phyloP scores from a whole-genome alignment of 2,888 invertebrate species.

The Heliconius charithonia region DNA sequence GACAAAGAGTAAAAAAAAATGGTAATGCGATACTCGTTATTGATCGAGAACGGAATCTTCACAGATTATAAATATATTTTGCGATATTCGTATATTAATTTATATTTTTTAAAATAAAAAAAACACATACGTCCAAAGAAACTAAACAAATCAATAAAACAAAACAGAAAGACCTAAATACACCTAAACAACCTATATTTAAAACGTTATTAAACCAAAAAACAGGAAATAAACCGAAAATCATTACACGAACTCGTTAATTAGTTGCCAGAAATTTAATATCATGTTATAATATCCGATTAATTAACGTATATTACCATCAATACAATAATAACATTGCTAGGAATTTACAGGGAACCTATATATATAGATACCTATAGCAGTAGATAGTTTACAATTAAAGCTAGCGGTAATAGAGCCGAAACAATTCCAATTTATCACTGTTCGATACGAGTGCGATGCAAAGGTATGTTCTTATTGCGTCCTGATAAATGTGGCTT shows the following conservation, averaged over 20 bases:
- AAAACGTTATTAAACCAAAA: background rate
- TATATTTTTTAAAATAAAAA: too few species aligned
- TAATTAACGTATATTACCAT: constrained; percentile 30
- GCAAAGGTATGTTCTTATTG: constrained; percentile 49
- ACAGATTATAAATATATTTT: too few species aligned
- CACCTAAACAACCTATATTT: background rate
- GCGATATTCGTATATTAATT: too few species aligned
- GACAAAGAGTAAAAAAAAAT: background rate
- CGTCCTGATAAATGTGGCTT: constrained; percentile 11
- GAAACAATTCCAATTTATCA: constrained; percentile 68
- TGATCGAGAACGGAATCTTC: background rate
- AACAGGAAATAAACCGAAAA: background rate
- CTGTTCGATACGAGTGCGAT: constrained; percentile 58
- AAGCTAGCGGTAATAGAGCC: constrained; percentile 57
- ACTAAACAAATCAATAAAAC: background rate
- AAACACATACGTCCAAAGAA: too few species aligned
- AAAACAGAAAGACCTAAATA: background rate
- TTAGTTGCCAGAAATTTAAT: constrained; percentile 15
- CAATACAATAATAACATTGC: constrained; percentile 39
- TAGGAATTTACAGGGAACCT: constrained; percentile 25
- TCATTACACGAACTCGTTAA: background rate
- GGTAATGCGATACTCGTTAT: background rate
- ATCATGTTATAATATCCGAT: constrained; percentile 21
- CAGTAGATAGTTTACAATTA: constrained; percentile 50
- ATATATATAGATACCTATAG: constrained; percentile 23